Conservation (phyloP, 2,797 vertebrate genomes). For the Podarcis siculus region DNA sequence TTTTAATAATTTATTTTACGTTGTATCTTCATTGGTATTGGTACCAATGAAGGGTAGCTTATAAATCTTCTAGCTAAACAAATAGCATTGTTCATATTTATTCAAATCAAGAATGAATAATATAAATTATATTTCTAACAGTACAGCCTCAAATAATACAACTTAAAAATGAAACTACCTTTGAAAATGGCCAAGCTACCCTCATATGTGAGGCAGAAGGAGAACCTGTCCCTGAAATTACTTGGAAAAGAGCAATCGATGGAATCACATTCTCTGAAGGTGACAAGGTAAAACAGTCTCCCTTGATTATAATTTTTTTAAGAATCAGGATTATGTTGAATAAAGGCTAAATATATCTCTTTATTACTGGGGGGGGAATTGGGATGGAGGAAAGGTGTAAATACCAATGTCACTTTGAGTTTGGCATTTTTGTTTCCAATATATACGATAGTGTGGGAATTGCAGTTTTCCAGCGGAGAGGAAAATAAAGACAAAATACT, state of each 20-base stretch:
- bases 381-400: neutral
- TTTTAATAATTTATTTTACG: too few relatives aligned
- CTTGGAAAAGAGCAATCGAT: slow-evolving; percentile 92
- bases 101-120: slow-evolving; percentile 63
- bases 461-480: neutral
- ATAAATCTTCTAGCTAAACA: too few relatives aligned
- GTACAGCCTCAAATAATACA: slow-evolving; percentile 97
- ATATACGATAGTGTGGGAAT: neutral
- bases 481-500: neutral
- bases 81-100: too few relatives aligned
- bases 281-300: slow-evolving; percentile 86
- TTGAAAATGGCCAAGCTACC: slow-evolving; percentile 91
- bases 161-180: slow-evolving; percentile 93
- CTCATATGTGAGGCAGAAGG: slow-evolving; percentile 95
- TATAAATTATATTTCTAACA: slow-evolving; percentile 80
- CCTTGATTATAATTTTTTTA: neutral
- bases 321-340: neutral
- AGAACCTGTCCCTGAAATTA: slow-evolving; percentile 93
- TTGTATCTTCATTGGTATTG: too few relatives aligned
- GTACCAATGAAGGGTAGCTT: too few relatives aligned
- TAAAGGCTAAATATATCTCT: slow-evolving; percentile 13
- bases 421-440: slow-evolving; percentile 3
- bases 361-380: neutral
- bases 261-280: slow-evolving; percentile 89
- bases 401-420: neutral